Percentiles rank a stretch among this genome's conserved stretches.
Conservation (phyloP, 2,888 invertebrate species). For the Eupithecia vulgata region DNA sequence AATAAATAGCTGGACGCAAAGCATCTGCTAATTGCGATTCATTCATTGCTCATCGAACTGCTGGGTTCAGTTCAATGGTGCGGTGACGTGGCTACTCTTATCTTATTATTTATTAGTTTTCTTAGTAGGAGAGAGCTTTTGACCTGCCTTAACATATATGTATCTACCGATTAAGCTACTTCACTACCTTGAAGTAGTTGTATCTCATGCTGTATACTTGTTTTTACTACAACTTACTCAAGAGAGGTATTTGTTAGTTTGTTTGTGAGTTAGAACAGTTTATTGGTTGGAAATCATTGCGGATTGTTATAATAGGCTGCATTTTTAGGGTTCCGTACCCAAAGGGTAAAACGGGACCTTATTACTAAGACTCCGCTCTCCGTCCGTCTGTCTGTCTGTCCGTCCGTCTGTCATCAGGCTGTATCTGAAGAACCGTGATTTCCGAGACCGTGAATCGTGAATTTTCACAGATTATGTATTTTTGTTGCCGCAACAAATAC, state of each 20-base stretch:
- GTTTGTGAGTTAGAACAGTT: background rate
- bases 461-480: no score
- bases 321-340: no score
- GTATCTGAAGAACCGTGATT: no score
- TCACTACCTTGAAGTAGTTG: background rate
- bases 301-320: no score
- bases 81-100: constrained; percentile 12
- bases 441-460: no score
- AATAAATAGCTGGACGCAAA: constrained; percentile 58
- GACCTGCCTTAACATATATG: background rate
- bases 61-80: constrained; percentile 23
- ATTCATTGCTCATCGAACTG: constrained; percentile 52
- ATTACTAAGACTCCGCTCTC: no score
- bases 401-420: no score
- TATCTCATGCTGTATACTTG: background rate
- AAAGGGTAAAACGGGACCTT: no score
- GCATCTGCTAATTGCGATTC: constrained; percentile 73
- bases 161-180: background rate
- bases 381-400: no score
- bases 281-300: no score
- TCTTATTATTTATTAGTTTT: constrained; percentile 13
- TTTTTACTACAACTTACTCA: background rate
- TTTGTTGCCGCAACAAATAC: no score
- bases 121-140: background rate
- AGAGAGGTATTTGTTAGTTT: background rate